phyloP scores from a whole-genome alignment of 2,888 invertebrate species.

The Germaria angustata region DNA sequence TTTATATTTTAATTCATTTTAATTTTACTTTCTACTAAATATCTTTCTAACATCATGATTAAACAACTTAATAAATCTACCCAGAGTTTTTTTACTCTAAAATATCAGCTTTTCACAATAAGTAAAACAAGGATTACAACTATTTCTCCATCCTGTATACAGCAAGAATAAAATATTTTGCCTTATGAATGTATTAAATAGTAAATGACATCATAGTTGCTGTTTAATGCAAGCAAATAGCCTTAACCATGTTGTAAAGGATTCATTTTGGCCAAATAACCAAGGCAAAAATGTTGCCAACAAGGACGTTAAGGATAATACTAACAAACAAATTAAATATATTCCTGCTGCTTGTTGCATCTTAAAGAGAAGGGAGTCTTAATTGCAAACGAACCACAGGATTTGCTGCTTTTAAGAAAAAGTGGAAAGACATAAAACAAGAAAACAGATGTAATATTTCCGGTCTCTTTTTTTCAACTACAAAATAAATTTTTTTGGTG shows the following conservation, averaged over 20 bases:
- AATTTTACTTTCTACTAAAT: slow-evolving; percentile 17
- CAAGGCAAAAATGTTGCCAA: slow-evolving; percentile 34
- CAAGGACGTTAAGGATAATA: slow-evolving; percentile 11
- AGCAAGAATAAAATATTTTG: not conserved
- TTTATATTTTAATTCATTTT: slow-evolving; percentile 1
- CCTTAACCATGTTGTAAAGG: slow-evolving; percentile 3
- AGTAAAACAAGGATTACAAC: slow-evolving; percentile 5
- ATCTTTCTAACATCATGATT: slow-evolving; percentile 15
- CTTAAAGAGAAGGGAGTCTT: not conserved
- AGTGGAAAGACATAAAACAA: not conserved
- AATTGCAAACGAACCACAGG: not conserved
- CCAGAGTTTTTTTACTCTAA: not conserved
- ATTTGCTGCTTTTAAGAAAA: slow-evolving; percentile 11
- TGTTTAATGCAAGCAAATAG: slow-evolving; percentile 1
- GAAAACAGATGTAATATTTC: slow-evolving; percentile 30
- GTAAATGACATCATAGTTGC: slow-evolving; percentile 16
- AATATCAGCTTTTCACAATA: slow-evolving; percentile 2
- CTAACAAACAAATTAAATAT: slow-evolving; percentile 44
- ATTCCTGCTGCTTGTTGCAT: slow-evolving; percentile 54
- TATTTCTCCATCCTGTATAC: not conserved
- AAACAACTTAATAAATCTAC: slow-evolving; percentile 28
- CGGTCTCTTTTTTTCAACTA: not conserved
- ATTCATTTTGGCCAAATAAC: slow-evolving; percentile 36
- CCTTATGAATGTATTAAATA: not conserved
- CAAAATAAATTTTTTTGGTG: not conserved